Evolutionary conservation across 1,140 invertebrate genomes (phyloP).

Genomic region (Hyles vespertilio): DNA sequence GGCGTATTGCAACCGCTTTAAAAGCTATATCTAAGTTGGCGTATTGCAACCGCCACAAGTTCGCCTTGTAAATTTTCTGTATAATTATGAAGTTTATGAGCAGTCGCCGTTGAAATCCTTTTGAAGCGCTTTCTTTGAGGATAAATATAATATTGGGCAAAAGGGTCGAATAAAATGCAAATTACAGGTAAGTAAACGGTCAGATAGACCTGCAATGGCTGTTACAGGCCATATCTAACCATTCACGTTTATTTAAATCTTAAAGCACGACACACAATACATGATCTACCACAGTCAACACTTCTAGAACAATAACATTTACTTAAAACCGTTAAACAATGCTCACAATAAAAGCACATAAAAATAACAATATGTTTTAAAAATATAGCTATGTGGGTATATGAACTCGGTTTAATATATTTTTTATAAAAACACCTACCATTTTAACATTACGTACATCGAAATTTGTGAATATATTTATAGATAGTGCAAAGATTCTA

Average conservation of each 20-base stretch:
- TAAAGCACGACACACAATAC: conserved; percentile 18
- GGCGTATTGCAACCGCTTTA: too few relatives aligned
- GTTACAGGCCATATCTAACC: conserved; percentile 50
- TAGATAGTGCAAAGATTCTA: too few relatives aligned
- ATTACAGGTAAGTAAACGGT: conserved; percentile 41
- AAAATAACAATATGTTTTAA: conserved; percentile 16
- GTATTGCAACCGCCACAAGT: too few relatives aligned
- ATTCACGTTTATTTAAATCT: conserved; percentile 51
- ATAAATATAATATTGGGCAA: background rate
- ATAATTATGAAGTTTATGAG: too few relatives aligned
- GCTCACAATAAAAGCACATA: conserved; percentile 5
- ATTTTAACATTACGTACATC: too few relatives aligned
- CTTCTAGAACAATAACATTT: conserved; percentile 6
- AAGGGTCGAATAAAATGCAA: conserved; percentile 24
- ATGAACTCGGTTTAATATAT: conserved; percentile 53
- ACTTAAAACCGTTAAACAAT: conserved; percentile 9
- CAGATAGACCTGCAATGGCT: conserved; percentile 62
- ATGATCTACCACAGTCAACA: conserved; percentile 6
- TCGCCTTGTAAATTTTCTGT: too few relatives aligned
- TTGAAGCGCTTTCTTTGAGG: background rate
- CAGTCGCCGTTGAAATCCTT: too few relatives aligned
- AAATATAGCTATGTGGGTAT: conserved; percentile 47
- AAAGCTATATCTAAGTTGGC: too few relatives aligned
- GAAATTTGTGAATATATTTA: too few relatives aligned
- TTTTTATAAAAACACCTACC: conserved; percentile 64